Evolutionary conservation across 2,113 vertebrate genomes (phyloP).

Genomic region (Diphyllodes magnificus): DNA sequence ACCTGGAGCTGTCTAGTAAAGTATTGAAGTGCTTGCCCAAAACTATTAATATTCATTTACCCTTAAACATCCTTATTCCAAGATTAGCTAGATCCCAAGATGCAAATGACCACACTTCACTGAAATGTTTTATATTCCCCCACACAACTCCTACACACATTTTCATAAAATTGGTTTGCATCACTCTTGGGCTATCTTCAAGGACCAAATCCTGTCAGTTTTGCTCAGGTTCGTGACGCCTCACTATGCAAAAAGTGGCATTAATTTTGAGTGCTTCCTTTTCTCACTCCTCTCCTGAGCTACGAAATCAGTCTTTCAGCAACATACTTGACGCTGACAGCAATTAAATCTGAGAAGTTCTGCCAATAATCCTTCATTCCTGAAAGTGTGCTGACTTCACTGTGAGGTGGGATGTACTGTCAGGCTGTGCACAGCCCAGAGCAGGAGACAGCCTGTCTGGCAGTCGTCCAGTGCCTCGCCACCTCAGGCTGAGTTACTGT

Average conservation of each 20-base stretch:
- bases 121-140: not conserved
- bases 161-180: not conserved
- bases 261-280: not conserved
- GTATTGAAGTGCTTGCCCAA: not conserved
- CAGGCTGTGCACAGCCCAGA: not conserved
- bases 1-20: not conserved
- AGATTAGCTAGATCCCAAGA: not conserved
- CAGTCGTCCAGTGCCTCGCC: rapidly evolving
- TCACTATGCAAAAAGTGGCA: not conserved
- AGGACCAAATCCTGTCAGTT: not conserved
- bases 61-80: not conserved
- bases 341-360: not conserved
- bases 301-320: not conserved
- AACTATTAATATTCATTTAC: not conserved
- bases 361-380: not conserved
- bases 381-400: not conserved
- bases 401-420: not conserved
- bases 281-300: not conserved
- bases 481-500: not conserved
- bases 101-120: not conserved
- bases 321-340: not conserved
- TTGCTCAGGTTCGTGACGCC: not conserved
- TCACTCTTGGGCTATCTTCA: not conserved
- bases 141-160: not conserved
- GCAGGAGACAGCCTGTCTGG: not conserved